Percentiles rank a stretch among this genome's conserved stretches.
Evolutionary conservation across 2,797 vertebrate species (phyloP).

Genomic region (Peromyscus melanophrys): DNA sequence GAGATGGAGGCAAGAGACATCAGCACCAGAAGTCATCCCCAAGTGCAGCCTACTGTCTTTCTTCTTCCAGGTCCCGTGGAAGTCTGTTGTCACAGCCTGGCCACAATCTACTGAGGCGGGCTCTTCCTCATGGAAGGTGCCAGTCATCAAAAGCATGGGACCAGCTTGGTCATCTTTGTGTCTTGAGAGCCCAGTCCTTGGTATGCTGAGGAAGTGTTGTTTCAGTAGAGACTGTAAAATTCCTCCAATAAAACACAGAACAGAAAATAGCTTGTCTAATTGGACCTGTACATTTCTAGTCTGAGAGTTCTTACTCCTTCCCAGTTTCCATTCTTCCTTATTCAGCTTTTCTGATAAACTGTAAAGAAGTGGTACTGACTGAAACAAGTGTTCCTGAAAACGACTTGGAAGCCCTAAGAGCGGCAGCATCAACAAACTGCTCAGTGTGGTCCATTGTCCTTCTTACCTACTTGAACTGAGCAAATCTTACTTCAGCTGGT

Average conservation of each 20-base stretch:
- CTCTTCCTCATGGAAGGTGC: neutral
- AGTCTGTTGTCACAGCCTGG: neutral
- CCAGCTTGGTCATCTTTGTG: neutral
- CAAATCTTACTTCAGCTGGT: neutral
- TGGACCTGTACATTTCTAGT: neutral
- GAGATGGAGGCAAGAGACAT: neutral
- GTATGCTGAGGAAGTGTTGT: neutral
- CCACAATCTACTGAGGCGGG: no score
- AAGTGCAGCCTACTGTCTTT: fast-evolving
- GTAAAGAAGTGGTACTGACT: neutral
- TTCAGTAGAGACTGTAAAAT: neutral
- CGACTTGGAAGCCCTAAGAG: neutral
- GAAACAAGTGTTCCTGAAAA: neutral
- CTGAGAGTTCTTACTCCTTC: slow-evolving; percentile 6
- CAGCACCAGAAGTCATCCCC: neutral
- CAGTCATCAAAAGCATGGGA: no score
- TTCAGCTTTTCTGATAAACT: neutral
- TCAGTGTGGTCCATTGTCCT: neutral
- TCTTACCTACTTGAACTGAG: neutral
- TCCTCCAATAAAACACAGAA: slow-evolving; percentile 23
- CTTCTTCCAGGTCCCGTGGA: neutral
- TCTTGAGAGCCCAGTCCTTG: neutral
- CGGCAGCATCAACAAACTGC: neutral
- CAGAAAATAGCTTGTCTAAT: neutral
- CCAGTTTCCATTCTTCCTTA: neutral